Evolutionary conservation across 2,797 vertebrate genomes (phyloP).

Genomic region (Tragopan temminckii): DNA sequence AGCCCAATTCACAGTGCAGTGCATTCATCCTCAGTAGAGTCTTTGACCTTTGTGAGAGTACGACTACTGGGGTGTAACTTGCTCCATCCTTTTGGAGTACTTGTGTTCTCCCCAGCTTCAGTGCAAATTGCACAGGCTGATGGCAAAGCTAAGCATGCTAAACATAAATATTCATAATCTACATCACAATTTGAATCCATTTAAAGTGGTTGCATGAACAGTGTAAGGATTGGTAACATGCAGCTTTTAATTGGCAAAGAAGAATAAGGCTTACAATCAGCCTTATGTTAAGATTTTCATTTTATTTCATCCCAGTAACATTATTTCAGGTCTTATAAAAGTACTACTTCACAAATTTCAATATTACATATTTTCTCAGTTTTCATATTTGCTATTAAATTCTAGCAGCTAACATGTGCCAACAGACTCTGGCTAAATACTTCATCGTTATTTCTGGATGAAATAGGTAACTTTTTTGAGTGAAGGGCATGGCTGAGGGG

Average conservation of each 20-base stretch:
- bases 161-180: background rate
- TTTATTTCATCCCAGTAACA: background rate
- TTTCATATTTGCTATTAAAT: background rate
- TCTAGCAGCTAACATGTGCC: background rate
- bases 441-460: constrained; percentile 36
- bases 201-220: background rate
- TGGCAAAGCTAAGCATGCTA: background rate
- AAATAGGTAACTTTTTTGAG: background rate
- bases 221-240: background rate
- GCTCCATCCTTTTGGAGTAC: background rate
- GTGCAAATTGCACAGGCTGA: background rate
- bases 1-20: background rate
- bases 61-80: background rate
- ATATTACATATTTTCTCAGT: background rate
- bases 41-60: background rate
- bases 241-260: background rate
- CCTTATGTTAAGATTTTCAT: background rate
- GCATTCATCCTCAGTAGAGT: background rate
- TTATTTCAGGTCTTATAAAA: background rate
- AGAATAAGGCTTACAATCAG: background rate
- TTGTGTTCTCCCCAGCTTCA: background rate
- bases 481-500: background rate
- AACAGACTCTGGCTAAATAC: background rate
- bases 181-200: background rate
- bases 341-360: background rate